Evolutionary conservation across 1,140 invertebrate genomes (phyloP).

Genomic region (Sarcophaga peregrina): DNA sequence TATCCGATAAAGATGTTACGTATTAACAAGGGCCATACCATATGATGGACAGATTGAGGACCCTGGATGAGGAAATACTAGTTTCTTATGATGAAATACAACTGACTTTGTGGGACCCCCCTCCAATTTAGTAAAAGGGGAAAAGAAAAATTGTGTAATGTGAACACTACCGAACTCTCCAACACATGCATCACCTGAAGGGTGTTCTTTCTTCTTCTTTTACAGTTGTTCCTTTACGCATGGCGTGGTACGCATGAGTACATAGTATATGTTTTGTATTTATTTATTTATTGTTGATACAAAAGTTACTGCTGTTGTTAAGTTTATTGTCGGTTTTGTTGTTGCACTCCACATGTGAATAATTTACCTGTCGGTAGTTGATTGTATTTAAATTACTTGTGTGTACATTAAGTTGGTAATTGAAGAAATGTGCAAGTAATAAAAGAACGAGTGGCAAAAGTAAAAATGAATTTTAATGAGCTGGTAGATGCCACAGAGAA

Average conservation of each 20-base stretch:
- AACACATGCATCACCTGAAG: no score
- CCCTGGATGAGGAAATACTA: no score
- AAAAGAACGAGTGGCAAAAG: background rate
- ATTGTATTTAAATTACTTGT: conserved; percentile 40
- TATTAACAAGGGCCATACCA: no score
- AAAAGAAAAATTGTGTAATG: no score
- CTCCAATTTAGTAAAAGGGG: no score
- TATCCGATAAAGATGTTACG: no score
- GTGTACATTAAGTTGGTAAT: conserved; percentile 28
- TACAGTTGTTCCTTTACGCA: background rate
- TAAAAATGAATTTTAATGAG: conserved; percentile 2
- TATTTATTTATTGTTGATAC: background rate
- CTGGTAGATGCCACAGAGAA: background rate
- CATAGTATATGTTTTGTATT: background rate
- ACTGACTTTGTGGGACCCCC: no score
- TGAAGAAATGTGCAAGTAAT: conserved; percentile 33
- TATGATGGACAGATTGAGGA: no score
- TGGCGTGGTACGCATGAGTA: background rate
- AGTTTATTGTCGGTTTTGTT: no score
- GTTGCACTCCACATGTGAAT: background rate
- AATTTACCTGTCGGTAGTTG: conserved; percentile 34
- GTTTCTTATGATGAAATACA: no score
- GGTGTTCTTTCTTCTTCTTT: no score
- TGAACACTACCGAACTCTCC: no score
- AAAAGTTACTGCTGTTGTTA: background rate